A percentile compares a stretch with the other conserved stretches of the same genome.
Conservation (phyloP, 1,140 invertebrate species). For the Phthorimaea operculella region DNA sequence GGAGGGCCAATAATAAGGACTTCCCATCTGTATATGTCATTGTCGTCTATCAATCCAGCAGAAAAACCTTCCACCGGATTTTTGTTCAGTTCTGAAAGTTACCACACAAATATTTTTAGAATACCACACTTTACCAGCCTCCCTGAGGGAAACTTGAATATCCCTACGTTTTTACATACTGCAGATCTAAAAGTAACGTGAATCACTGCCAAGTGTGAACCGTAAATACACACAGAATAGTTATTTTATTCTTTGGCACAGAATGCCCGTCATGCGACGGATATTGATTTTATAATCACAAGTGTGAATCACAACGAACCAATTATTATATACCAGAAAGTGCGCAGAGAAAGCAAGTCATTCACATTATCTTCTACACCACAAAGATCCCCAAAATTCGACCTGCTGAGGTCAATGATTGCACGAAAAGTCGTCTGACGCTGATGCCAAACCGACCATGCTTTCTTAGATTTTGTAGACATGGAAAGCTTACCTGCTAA, state of each 20-base stretch:
- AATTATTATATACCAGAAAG: not conserved
- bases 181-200: conserved; percentile 23
- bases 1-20: conserved; percentile 99
- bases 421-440: conserved; percentile 43
- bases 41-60: conserved; percentile 98
- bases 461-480: not conserved
- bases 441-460: conserved; percentile 26
- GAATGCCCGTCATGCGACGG: conserved; percentile 41
- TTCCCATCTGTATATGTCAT: conserved; percentile 99
- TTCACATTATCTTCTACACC: not conserved
- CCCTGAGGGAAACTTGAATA: not conserved
- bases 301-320: not conserved
- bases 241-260: conserved; percentile 21
- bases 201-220: conserved; percentile 34
- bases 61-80: conserved; percentile 99
- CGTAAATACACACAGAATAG: conserved; percentile 28
- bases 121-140: not conserved
- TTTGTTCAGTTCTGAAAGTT: conserved; percentile 91
- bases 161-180: conserved; percentile 7
- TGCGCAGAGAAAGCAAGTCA: not conserved
- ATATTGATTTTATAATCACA: conserved; percentile 52
- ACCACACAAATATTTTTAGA: conserved; percentile 4
- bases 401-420: conserved; percentile 62
- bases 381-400: conserved; percentile 34
- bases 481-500: conserved; percentile 81